A percentile compares a stretch with the other conserved stretches of the same genome.
phyloP scores from a whole-genome alignment of 2,888 invertebrate genomes.

The Pasiphila rectangulata region DNA sequence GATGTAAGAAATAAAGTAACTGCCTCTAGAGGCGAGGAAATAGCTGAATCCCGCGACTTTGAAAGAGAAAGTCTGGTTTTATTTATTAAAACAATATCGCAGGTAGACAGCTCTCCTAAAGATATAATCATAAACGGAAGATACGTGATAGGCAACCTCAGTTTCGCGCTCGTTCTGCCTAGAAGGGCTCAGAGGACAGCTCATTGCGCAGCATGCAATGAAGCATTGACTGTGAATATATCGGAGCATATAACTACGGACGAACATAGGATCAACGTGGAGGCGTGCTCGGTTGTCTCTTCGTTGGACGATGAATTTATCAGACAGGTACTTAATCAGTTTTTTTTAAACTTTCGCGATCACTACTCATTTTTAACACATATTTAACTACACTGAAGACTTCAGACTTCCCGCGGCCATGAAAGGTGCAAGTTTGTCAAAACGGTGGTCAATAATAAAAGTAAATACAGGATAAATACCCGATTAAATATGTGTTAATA shows the following conservation, averaged over 20 bases:
- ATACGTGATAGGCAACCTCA: slow-evolving; percentile 16
- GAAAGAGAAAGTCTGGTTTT: slow-evolving; percentile 10
- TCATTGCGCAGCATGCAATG: slow-evolving; percentile 18
- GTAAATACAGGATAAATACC: too few species aligned
- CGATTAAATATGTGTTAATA: too few species aligned
- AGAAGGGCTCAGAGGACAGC: too few species aligned
- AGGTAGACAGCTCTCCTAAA: slow-evolving; percentile 1
- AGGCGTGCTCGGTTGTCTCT: slow-evolving; percentile 30
- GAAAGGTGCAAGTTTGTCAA: too few species aligned
- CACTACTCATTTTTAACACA: too few species aligned
- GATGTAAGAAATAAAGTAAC: too few species aligned
- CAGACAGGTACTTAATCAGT: slow-evolving; percentile 45
- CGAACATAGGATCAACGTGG: slow-evolving; percentile 22
- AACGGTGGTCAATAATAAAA: too few species aligned
- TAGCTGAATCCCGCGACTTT: neutral
- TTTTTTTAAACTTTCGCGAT: too few species aligned
- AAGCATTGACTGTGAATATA: slow-evolving; percentile 2
- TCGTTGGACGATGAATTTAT: slow-evolving; percentile 46
- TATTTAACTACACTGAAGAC: too few species aligned
- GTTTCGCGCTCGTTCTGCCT: slow-evolving; percentile 20
- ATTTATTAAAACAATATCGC: slow-evolving; percentile 9
- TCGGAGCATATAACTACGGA: slow-evolving; percentile 11
- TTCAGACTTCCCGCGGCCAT: too few species aligned
- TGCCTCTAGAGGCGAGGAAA: too few species aligned
- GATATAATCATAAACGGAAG: slow-evolving; percentile 20